Evolutionary conservation across 2,113 vertebrate species (phyloP).

Genomic region (Upupa epops): DNA sequence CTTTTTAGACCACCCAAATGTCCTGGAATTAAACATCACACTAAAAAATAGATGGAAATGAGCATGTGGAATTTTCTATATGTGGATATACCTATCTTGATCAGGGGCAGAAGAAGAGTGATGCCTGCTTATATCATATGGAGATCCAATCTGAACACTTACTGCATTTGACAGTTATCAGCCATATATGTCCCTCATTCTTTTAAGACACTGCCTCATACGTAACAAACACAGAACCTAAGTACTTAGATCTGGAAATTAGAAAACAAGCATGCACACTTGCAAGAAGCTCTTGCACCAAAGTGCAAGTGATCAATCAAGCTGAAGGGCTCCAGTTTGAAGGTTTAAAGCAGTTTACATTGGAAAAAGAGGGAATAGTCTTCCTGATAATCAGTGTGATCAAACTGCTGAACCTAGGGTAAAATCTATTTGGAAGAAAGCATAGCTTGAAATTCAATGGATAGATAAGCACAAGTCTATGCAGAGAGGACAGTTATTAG

Average conservation of each 20-base stretch:
- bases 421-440: neutral
- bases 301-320: fast-evolving
- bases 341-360: neutral
- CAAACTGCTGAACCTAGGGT: neutral
- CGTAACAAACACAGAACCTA: fast-evolving
- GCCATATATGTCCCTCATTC: neutral
- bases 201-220: neutral
- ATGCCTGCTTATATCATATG: neutral
- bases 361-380: neutral
- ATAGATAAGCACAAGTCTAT: neutral
- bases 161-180: neutral
- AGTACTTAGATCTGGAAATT: neutral
- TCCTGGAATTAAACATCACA: neutral
- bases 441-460: neutral
- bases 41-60: neutral
- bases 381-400: neutral
- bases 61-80: neutral
- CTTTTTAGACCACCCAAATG: neutral
- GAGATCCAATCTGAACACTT: neutral
- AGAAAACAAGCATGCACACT: fast-evolving
- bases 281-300: neutral
- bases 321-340: neutral
- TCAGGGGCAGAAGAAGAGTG: neutral
- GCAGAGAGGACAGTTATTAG: neutral
- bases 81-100: neutral